A percentile compares a stretch with the other conserved stretches of the same genome.
Conservation (phyloP, 1,140 invertebrate genomes). For the Wiebesia pumilae region DNA sequence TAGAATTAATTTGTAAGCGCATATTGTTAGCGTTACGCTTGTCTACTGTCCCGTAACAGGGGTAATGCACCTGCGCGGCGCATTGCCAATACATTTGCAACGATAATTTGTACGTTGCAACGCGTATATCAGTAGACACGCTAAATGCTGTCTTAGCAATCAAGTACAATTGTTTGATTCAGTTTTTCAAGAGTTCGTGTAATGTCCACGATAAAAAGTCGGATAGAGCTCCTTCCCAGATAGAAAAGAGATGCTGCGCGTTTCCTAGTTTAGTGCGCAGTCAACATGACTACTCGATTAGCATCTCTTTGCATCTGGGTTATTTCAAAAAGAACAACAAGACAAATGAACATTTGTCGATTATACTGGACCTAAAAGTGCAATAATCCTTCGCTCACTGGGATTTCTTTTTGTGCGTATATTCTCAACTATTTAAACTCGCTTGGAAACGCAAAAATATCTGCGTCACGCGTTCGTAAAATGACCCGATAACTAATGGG, state of each 20-base stretch:
- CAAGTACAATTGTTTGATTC: not conserved
- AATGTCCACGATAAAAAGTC: not conserved
- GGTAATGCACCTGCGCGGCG: not conserved
- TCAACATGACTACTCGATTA: not conserved
- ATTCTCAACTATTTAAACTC: not conserved
- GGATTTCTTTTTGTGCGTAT: not conserved
- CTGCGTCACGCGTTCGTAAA: too few relatives aligned
- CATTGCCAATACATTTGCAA: not conserved
- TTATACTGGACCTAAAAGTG: constrained; percentile 15
- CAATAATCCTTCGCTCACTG: constrained; percentile 10
- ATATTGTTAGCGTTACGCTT: constrained; percentile 21
- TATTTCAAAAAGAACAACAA: not conserved
- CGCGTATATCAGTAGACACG: not conserved
- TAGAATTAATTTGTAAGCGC: not conserved
- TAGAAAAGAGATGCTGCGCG: not conserved
- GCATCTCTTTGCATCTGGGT: constrained; percentile 11
- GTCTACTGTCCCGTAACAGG: not conserved
- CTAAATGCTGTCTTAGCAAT: not conserved
- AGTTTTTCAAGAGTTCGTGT: not conserved
- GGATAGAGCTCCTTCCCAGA: not conserved
- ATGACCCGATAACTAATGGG: too few relatives aligned
- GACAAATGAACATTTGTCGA: not conserved
- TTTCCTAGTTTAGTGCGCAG: not conserved
- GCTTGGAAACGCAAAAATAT: not conserved
- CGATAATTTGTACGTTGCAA: not conserved